Evolutionary conservation across 1,140 invertebrate genomes (phyloP).

Genomic region (Caenorhabditis briggsae): DNA sequence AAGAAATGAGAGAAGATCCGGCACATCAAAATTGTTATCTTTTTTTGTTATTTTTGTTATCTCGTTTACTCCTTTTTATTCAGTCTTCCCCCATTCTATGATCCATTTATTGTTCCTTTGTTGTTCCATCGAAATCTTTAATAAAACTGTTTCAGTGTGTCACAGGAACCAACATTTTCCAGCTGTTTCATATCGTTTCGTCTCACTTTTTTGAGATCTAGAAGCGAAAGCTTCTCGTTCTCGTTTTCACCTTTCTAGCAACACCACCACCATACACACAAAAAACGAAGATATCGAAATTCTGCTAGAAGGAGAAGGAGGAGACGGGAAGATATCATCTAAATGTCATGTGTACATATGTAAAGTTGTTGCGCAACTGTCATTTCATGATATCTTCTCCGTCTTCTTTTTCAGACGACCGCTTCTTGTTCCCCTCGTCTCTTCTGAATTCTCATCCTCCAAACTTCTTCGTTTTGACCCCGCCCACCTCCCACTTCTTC

Average conservation of each 20-base stretch:
- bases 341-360: conserved; percentile 47
- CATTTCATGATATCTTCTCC: not conserved
- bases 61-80: not conserved
- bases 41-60: conserved; percentile 15
- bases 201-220: not conserved
- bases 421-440: conserved; percentile 10
- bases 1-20: conserved; percentile 36
- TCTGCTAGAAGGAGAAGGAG: not conserved
- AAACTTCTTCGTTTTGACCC: not conserved
- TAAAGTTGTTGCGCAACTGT: conserved; percentile 51
- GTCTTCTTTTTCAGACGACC: conserved; percentile 30
- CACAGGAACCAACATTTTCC: not conserved
- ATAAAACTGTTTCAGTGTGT: conserved; percentile 42
- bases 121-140: conserved; percentile 16
- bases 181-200: not conserved
- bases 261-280: conserved; percentile 1
- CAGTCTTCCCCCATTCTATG: not conserved
- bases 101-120: conserved; percentile 5
- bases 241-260: conserved; percentile 32
- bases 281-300: conserved; percentile 28
- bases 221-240: conserved; percentile 44
- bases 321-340: conserved; percentile 27
- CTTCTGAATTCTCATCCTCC: not conserved
- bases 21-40: conserved; percentile 46
- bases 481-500: conserved; percentile 46